Evolutionary conservation across 2,888 invertebrate genomes (phyloP).

Genomic region (Thysanoteuthis rhombus): DNA sequence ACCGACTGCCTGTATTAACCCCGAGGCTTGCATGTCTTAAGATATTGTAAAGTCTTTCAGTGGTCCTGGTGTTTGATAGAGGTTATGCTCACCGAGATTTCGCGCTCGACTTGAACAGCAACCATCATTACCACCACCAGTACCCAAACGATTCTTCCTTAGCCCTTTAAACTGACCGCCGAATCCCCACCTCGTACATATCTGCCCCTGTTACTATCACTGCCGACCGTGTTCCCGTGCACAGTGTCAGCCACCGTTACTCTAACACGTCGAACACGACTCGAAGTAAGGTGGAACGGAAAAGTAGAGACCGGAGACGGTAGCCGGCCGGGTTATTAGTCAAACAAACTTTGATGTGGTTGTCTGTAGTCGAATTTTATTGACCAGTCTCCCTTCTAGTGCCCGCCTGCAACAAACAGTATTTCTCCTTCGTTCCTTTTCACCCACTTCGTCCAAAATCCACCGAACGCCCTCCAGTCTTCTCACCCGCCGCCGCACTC

Average conservation of each 20-base stretch:
- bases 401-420: background rate
- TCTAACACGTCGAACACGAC: background rate
- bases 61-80: background rate
- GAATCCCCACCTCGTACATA: background rate
- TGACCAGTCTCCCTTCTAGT: background rate
- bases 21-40: background rate
- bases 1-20: background rate
- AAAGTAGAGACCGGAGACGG: background rate
- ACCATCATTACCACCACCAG: background rate
- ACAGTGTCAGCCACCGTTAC: background rate
- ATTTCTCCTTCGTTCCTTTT: background rate
- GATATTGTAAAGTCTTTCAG: background rate
- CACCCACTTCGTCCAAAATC: background rate
- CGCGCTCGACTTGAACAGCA: background rate
- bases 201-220: background rate
- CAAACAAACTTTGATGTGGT: slow-evolving; percentile 12
- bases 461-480: background rate
- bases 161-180: background rate
- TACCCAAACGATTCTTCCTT: background rate
- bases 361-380: background rate
- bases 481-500: background rate
- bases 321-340: background rate
- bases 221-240: background rate
- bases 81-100: background rate
- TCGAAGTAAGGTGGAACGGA: background rate